Percentiles rank a stretch among this genome's conserved stretches.
phyloP scores from a whole-genome alignment of 2,113 vertebrate species.

The Bubo scandiacus region DNA sequence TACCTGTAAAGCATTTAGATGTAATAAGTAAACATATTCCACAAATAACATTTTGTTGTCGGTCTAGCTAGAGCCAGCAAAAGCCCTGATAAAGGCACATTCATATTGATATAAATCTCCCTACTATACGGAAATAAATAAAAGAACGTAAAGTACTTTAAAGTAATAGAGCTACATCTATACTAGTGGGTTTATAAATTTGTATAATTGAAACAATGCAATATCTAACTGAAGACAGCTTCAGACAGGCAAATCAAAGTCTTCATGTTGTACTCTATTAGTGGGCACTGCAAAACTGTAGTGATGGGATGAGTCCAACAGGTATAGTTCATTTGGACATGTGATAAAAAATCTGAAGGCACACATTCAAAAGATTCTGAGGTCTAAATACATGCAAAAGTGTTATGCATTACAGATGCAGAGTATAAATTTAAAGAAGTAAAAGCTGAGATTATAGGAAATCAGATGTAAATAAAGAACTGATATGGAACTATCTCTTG shows the following conservation, averaged over 20 bases:
- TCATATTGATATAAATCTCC: not conserved
- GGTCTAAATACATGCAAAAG: not conserved
- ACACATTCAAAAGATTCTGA: not conserved
- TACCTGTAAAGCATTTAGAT: not conserved
- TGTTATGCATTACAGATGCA: not conserved
- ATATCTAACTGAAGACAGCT: not conserved
- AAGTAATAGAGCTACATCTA: not conserved
- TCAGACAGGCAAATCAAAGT: not conserved
- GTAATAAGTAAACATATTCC: not conserved
- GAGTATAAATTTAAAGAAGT: not conserved
- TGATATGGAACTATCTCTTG: not conserved
- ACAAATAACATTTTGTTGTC: not conserved
- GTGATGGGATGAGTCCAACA: not conserved
- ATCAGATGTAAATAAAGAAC: conserved; percentile 18
- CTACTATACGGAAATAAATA: not conserved
- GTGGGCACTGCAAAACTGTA: not conserved
- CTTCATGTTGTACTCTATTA: not conserved
- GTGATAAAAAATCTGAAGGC: not conserved
- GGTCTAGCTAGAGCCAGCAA: not conserved
- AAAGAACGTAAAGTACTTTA: not conserved
- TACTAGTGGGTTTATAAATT: not conserved
- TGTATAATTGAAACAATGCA: not conserved
- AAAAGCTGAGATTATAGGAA: not conserved
- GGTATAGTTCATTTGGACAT: not conserved
- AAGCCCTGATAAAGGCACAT: not conserved